Evolutionary conservation across 2,888 invertebrate genomes (phyloP).

Genomic region (Desoria tigrina): DNA sequence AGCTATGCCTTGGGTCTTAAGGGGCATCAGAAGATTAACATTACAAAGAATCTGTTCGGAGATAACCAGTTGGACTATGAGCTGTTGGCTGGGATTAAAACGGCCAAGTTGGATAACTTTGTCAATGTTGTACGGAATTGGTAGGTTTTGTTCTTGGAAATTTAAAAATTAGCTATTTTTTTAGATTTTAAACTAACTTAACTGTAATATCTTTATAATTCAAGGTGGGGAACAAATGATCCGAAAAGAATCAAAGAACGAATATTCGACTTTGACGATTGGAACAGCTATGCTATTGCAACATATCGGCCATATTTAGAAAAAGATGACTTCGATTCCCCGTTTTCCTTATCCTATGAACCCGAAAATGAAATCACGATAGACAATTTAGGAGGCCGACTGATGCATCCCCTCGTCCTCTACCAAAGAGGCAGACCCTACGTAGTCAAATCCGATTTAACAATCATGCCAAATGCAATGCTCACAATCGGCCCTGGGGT

Average conservation of each 20-base stretch:
- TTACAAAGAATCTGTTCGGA: conserved; percentile 85
- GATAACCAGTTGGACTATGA: conserved; percentile 84
- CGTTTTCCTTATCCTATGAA: conserved; percentile 70
- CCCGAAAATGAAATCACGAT: conserved; percentile 62
- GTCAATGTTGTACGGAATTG: conserved; percentile 91
- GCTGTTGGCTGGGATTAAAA: conserved; percentile 79
- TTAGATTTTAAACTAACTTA: too few species aligned
- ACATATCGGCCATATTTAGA: conserved; percentile 83
- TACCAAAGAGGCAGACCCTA: conserved; percentile 71
- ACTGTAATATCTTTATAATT: too few species aligned
- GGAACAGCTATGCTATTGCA: conserved; percentile 97
- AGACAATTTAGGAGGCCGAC: conserved; percentile 75
- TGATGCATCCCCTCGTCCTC: conserved; percentile 68
- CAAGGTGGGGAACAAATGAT: conserved; percentile 77
- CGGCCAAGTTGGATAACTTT: conserved; percentile 81
- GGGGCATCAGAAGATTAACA: conserved; percentile 90
- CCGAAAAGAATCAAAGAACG: conserved; percentile 72
- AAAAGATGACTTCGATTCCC: conserved; percentile 73
- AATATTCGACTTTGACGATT: conserved; percentile 98
- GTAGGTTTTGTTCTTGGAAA: conserved; percentile 55
- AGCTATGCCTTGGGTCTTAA: conserved; percentile 87
- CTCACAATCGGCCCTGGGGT: conserved; percentile 86
- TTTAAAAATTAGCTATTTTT: conserved; percentile 4
- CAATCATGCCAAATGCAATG: conserved; percentile 91
- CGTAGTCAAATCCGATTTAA: conserved; percentile 82